These are phyloP conservation scores for Gorsachius goisagi DNA, from an alignment of 2,113 vertebrate species.

Conservation along the genomic window DNA sequence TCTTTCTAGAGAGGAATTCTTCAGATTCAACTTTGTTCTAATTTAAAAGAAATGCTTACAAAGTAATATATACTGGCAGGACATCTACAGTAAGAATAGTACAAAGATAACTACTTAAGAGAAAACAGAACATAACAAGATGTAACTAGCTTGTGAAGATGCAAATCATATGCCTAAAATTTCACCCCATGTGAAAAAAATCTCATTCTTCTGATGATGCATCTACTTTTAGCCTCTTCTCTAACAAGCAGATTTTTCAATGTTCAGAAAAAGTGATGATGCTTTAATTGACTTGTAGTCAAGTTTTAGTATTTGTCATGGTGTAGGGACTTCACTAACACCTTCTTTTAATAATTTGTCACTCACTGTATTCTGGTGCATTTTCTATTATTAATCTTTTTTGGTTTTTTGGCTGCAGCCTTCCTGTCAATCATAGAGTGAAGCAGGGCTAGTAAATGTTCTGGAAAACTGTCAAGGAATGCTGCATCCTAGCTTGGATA, in stretches of 20 bases:
- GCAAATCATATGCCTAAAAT: background rate
- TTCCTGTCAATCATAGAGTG: background rate
- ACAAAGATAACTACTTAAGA: background rate
- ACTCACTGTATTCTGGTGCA: background rate
- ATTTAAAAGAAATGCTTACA: background rate
- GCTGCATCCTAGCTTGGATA: background rate
- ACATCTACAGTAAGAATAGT: background rate
- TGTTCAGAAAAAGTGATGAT: background rate
- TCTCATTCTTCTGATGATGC: background rate
- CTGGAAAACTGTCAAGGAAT: background rate
- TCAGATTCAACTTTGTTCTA: background rate
- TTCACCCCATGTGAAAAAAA: background rate
- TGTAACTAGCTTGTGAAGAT: background rate
- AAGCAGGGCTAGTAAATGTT: background rate
- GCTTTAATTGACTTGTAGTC: background rate
- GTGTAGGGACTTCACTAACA: background rate
- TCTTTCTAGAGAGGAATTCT: background rate
- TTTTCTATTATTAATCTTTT: background rate
- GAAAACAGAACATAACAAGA: background rate
- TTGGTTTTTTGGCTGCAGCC: accelerated
- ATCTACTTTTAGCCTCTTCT: background rate
- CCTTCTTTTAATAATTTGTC: background rate
- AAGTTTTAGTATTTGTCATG: background rate
- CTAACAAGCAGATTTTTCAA: background rate
- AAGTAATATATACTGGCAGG: background rate